Conservation (phyloP, 2,113 vertebrate genomes). For the Irena cyanogastra region DNA sequence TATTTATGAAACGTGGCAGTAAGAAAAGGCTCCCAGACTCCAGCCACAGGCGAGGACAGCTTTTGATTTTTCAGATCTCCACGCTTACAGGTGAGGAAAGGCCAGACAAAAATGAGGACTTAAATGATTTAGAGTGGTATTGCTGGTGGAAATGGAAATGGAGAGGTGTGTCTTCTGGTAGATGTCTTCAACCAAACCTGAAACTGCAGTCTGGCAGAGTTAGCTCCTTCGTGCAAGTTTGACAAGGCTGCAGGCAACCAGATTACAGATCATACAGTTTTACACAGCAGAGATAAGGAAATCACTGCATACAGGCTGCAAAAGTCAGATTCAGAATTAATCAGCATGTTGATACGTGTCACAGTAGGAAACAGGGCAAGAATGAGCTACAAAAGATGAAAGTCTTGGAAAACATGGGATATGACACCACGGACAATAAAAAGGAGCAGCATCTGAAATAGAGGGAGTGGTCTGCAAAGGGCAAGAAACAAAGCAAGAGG, state of each 20-base stretch:
- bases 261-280: neutral
- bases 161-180: neutral
- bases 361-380: neutral
- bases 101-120: neutral
- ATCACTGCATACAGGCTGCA: neutral
- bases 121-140: neutral
- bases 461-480: neutral
- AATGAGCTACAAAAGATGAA: neutral
- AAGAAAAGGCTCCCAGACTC: neutral
- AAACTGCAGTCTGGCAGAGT: neutral
- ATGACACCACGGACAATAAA: neutral
- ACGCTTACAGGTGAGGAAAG: neutral
- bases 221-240: neutral
- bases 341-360: neutral
- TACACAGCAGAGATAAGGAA: neutral
- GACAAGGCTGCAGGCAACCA: neutral
- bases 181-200: neutral
- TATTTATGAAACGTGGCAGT: constrained; percentile 19
- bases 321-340: neutral
- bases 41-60: neutral
- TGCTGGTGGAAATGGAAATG: neutral
- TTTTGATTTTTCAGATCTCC: neutral
- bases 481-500: neutral
- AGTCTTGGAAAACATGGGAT: neutral
- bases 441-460: neutral